A percentile compares a stretch with the other conserved stretches of the same genome.
These are phyloP conservation scores for Machimus rusticus DNA, from an alignment of 2,888 invertebrate species.

Conservation along the genomic window DNA sequence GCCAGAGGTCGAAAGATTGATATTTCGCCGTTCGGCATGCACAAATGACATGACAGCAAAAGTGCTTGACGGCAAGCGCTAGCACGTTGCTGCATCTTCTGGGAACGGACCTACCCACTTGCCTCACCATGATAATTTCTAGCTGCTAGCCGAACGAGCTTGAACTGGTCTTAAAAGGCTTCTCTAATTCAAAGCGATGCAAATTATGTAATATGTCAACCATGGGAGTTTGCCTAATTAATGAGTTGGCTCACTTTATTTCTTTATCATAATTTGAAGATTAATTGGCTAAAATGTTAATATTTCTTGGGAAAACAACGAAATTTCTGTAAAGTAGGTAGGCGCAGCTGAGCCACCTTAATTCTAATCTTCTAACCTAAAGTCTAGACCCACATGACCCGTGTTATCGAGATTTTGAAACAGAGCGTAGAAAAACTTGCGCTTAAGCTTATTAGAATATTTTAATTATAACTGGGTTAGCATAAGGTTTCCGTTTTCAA, in stretches of 20 bases:
- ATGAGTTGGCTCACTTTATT: background rate
- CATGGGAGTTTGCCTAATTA: background rate
- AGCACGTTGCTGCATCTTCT: background rate
- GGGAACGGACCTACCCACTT: background rate
- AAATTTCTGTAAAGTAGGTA: background rate
- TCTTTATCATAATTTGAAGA: background rate
- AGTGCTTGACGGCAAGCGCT: background rate
- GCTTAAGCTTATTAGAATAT: background rate
- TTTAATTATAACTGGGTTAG: background rate
- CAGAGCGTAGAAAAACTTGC: background rate
- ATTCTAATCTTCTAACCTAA: background rate
- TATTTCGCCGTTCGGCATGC: background rate
- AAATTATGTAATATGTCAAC: background rate
- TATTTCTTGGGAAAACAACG: background rate
- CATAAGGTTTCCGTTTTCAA: background rate
- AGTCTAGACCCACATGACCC: background rate
- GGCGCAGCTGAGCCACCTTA: background rate
- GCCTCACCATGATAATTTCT: background rate
- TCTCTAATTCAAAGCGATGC: background rate
- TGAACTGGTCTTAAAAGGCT: background rate
- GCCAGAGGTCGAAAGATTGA: constrained; percentile 20
- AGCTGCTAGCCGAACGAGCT: background rate
- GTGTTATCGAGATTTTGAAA: background rate
- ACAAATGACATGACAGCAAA: constrained; percentile 4
- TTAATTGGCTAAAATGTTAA: background rate